Evolutionary conservation across 2,113 vertebrate genomes (phyloP).

Genomic region (Crotalus viridis): DNA sequence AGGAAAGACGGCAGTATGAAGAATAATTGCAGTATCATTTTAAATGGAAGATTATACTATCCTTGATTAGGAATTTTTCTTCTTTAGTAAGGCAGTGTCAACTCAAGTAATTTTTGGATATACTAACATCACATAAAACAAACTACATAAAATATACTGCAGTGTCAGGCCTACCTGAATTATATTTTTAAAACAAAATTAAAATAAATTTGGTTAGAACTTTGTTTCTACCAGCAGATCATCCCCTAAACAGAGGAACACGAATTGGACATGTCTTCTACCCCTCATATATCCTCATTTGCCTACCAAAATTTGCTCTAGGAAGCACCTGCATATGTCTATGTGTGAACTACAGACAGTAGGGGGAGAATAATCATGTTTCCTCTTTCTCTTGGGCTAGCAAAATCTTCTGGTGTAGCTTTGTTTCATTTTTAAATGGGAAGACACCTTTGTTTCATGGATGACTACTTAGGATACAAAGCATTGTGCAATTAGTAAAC

Average conservation of each 20-base stretch:
- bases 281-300: neutral
- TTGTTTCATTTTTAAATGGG: neutral
- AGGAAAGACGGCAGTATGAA: neutral
- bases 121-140: neutral
- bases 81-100: neutral
- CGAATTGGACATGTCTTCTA: neutral
- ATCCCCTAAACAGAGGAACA: neutral
- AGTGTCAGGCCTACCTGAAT: neutral
- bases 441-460: neutral
- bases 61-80: neutral
- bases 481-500: neutral
- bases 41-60: neutral
- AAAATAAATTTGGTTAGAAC: neutral
- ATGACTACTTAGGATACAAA: neutral
- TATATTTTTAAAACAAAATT: neutral
- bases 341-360: neutral
- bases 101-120: neutral
- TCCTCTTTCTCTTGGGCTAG: neutral
- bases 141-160: neutral
- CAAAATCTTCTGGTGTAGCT: neutral
- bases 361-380: neutral
- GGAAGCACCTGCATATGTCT: neutral
- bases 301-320: neutral
- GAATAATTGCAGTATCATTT: neutral
- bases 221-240: neutral